Conservation (phyloP, 2,797 vertebrate genomes). For the Dipus sagitta region DNA sequence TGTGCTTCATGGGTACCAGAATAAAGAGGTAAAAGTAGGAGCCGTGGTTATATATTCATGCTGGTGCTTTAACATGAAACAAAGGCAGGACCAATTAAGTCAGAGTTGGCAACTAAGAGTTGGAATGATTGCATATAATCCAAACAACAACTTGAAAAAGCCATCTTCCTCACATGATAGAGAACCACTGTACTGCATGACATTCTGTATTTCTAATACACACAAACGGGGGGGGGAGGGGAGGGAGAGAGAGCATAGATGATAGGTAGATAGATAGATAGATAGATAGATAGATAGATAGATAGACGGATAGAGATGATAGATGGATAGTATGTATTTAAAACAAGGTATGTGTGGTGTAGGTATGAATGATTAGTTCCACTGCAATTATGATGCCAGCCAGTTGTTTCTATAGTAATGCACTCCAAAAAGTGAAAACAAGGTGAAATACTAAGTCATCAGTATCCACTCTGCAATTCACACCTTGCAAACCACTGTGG, state of each 20-base stretch:
- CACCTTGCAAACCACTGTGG: not conserved
- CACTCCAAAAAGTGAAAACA: not conserved
- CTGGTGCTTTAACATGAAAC: not conserved
- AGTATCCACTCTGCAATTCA: not conserved
- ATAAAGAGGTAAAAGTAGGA: not conserved
- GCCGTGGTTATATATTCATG: not conserved
- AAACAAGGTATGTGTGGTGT: not conserved
- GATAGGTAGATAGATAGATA: no score
- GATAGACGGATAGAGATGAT: no score
- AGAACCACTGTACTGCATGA: not conserved
- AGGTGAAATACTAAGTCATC: not conserved
- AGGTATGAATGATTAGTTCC: not conserved
- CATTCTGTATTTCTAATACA: not conserved
- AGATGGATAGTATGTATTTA: not conserved
- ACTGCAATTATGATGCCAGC: not conserved
- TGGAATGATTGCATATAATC: not conserved
- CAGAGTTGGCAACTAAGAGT: not conserved
- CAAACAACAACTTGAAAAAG: not conserved
- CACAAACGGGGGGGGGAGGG: no score
- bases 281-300: no score
- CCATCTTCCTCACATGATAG: not conserved
- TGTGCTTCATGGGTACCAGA: slow-evolving; percentile 4
- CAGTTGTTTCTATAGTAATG: not conserved
- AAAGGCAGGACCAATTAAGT: not conserved
- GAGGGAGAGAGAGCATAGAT: no score